Percentiles rank a stretch among this genome's conserved stretches.
Evolutionary conservation across 2,888 invertebrate species (phyloP).

Genomic region (Mantis religiosa): DNA sequence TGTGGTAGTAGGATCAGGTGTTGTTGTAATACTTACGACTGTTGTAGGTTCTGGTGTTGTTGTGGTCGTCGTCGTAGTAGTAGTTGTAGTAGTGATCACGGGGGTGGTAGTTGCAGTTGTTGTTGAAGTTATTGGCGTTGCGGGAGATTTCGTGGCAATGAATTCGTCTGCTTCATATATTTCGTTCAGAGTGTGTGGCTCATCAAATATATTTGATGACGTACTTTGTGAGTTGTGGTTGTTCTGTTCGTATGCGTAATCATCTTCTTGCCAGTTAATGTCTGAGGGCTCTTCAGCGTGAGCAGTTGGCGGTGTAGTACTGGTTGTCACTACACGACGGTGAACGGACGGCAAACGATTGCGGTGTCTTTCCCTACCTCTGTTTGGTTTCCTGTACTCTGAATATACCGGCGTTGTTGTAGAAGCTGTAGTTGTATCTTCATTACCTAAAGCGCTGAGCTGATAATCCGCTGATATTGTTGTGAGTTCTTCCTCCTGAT

Average conservation of each 20-base stretch:
- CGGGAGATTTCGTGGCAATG: slow-evolving; percentile 19
- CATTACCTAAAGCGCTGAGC: not conserved
- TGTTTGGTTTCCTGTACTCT: not conserved
- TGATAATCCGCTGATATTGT: not conserved
- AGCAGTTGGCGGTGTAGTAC: not conserved
- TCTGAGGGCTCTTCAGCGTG: not conserved
- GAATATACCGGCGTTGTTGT: not conserved
- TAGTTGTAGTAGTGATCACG: slow-evolving; percentile 28
- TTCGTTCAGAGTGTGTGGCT: slow-evolving; percentile 32
- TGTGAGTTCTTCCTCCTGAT: not conserved
- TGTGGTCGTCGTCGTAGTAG: slow-evolving; percentile 31
- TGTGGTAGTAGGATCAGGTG: not conserved
- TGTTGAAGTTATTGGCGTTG: slow-evolving; percentile 24
- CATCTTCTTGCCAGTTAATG: not conserved
- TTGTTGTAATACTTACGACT: slow-evolving; percentile 34
- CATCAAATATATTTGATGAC: not conserved
- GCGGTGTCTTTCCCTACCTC: not conserved
- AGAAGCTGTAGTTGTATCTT: not conserved
- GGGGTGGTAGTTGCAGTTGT: slow-evolving; percentile 28
- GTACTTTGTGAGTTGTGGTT: not conserved
- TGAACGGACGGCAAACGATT: not conserved
- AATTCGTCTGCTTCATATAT: slow-evolving; percentile 27
- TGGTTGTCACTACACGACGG: not conserved
- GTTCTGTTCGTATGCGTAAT: not conserved
- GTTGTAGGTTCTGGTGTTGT: slow-evolving; percentile 28